A percentile compares a stretch with the other conserved stretches of the same genome.
phyloP scores from a whole-genome alignment of 37 sponge, comb jelly and placozoan species.

The Cliona cf. orientalis region DNA sequence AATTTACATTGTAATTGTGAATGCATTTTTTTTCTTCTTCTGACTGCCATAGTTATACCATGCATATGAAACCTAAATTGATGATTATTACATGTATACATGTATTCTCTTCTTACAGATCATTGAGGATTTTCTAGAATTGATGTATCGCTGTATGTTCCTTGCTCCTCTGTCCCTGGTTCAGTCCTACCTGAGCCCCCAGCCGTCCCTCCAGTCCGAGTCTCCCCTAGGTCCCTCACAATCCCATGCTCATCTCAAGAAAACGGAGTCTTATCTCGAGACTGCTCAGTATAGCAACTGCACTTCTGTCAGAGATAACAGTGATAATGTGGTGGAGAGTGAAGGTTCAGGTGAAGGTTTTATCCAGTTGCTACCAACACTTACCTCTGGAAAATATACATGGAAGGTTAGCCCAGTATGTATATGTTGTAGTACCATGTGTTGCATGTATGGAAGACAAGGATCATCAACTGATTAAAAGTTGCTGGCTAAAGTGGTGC shows the following conservation, averaged over 20 bases:
- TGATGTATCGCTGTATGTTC: constrained; percentile 62
- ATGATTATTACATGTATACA: no score
- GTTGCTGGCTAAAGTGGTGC: no score
- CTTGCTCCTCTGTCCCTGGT: constrained; percentile 12
- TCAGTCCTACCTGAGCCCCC: no score
- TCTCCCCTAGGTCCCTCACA: no score
- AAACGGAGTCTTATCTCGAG: no score
- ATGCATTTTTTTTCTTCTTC: neutral
- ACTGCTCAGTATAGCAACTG: neutral
- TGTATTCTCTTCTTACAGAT: constrained; percentile 15
- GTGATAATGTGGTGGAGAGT: neutral
- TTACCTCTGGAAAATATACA: constrained; percentile 38
- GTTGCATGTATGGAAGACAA: no score
- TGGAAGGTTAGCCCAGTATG: constrained; percentile 72
- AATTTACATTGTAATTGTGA: neutral
- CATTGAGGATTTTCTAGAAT: constrained; percentile 34
- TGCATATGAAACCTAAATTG: no score
- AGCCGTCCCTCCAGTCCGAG: no score
- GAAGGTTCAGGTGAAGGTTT: constrained; percentile 18
- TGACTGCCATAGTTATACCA: no score
- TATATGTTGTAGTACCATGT: no score
- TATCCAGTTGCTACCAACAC: neutral
- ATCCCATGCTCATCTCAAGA: no score
- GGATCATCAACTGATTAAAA: no score
- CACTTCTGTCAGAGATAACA: neutral